These are phyloP conservation scores for Bergia puertoricense DNA, from an alignment of 92 coral and sea anemone genomes.

Conservation along the genomic window DNA sequence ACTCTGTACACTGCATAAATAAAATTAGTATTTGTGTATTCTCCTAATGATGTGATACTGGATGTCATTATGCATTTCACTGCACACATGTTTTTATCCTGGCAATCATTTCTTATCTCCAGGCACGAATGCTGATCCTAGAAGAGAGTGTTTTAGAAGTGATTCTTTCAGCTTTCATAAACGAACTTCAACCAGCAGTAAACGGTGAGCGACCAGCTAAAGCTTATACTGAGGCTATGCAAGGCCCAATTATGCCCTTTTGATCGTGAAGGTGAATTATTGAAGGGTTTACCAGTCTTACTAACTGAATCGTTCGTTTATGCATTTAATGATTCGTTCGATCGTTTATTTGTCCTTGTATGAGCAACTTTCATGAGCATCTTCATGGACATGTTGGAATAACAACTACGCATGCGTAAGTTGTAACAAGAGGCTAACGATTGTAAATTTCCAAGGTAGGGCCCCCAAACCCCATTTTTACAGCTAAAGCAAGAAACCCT, in stretches of 20 bases:
- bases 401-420: too few species aligned
- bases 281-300: not conserved
- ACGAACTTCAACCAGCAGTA: slow-evolving; percentile 57
- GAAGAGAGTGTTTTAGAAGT: slow-evolving; percentile 80
- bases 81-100: not conserved
- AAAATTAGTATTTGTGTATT: too few species aligned
- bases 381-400: too few species aligned
- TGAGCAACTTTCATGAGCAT: not conserved
- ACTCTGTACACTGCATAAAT: too few species aligned
- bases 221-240: not conserved
- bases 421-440: too few species aligned
- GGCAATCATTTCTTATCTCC: not conserved
- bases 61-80: not conserved
- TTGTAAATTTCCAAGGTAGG: too few species aligned
- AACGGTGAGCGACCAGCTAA: slow-evolving; percentile 48
- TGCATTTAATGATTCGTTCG: not conserved
- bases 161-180: slow-evolving; percentile 71
- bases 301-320: not conserved
- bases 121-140: slow-evolving; percentile 86
- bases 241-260: not conserved
- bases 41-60: not conserved
- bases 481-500: too few species aligned
- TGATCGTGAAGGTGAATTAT: not conserved
- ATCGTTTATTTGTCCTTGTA: not conserved
- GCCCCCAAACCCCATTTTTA: too few species aligned